Conservation (phyloP, 37 sponge, comb jelly and placozoan species). For the Trichoplax adhaerens region DNA sequence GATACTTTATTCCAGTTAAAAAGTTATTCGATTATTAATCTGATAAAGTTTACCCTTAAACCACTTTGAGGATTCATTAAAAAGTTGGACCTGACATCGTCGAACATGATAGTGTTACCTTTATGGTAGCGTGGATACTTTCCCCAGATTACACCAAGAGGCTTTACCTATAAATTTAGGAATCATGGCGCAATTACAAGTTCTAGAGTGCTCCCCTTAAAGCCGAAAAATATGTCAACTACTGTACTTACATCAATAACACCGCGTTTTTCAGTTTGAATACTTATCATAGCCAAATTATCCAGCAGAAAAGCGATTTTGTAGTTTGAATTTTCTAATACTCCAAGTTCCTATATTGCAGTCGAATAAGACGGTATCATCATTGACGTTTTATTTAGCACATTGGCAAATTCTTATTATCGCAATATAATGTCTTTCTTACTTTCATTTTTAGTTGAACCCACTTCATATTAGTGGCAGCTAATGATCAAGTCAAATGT, state of each 20-base stretch:
- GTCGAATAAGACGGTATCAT: too few relatives aligned
- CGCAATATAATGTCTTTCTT: too few relatives aligned
- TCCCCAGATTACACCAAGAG: conserved; percentile 25
- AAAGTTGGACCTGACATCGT: conserved; percentile 25
- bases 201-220: not conserved
- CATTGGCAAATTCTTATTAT: too few relatives aligned
- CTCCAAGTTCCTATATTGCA: not conserved
- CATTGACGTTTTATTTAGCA: too few relatives aligned
- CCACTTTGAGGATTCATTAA: conserved; percentile 22
- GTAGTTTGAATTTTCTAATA: conserved; percentile 6
- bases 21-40: not conserved
- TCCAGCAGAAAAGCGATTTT: conserved; percentile 19
- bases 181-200: not conserved
- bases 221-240: not conserved
- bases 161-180: conserved; percentile 10
- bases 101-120: conserved; percentile 18
- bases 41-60: conserved; percentile 12
- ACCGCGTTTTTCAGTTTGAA: conserved; percentile 10
- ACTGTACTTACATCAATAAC: not conserved
- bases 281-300: conserved; percentile 17
- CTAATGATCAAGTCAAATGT: conserved; percentile 1
- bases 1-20: not conserved
- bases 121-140: conserved; percentile 14
- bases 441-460: conserved; percentile 20
- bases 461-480: conserved; percentile 32